phyloP scores from a whole-genome alignment of 1,140 invertebrate species.

The Trissolcus basalis region DNA sequence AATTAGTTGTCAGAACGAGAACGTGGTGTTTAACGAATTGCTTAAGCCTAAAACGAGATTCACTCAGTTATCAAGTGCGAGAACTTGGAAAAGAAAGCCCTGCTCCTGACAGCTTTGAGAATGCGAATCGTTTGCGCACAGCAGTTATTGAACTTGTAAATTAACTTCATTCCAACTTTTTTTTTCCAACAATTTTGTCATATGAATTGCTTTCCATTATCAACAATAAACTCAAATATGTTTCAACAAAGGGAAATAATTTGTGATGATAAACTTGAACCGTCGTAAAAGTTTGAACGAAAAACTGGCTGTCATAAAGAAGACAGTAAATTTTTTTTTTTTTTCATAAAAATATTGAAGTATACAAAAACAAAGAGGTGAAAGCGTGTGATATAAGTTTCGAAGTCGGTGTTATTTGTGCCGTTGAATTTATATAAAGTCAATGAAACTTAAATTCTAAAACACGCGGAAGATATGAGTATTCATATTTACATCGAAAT shows the following conservation, averaged over 20 bases:
- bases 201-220: too few species aligned
- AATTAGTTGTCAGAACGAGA: slow-evolving; percentile 35
- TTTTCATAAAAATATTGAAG: neutral
- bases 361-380: neutral
- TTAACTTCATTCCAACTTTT: neutral
- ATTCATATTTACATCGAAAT: slow-evolving; percentile 9
- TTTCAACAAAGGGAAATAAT: too few species aligned
- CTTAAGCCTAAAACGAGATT: slow-evolving; percentile 42
- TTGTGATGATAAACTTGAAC: too few species aligned
- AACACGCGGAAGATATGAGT: neutral
- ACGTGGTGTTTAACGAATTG: slow-evolving; percentile 38
- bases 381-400: neutral
- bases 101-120: slow-evolving; percentile 33
- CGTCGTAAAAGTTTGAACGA: too few species aligned
- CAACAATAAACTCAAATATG: too few species aligned
- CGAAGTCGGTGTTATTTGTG: too few species aligned
- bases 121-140: slow-evolving; percentile 18
- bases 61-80: slow-evolving; percentile 32
- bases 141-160: slow-evolving; percentile 33
- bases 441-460: neutral
- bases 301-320: too few species aligned
- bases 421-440: neutral
- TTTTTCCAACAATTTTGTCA: neutral
- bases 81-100: slow-evolving; percentile 37
- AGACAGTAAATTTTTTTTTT: too few species aligned